These are phyloP conservation scores for Pyrgilauda ruficollis DNA, from an alignment of 2,113 vertebrate species.

Conservation along the genomic window DNA sequence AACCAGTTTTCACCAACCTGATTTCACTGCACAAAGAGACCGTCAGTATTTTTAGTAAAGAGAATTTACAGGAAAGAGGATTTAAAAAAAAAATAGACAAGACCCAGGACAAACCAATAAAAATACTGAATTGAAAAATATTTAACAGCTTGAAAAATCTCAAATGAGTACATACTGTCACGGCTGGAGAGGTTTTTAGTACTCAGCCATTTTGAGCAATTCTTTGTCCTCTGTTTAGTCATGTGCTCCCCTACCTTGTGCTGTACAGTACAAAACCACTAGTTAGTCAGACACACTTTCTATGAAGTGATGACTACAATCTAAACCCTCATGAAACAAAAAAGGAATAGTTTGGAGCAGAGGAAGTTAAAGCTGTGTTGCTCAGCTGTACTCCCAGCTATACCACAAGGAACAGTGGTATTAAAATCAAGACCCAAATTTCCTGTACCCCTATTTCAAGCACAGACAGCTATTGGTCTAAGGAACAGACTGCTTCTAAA, in stretches of 20 bases:
- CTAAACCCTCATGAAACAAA: background rate
- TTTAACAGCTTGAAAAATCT: slow-evolving; percentile 28
- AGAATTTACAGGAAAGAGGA: slow-evolving; percentile 15
- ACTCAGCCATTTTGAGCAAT: slow-evolving; percentile 42
- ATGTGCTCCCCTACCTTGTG: background rate
- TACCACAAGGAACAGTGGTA: background rate
- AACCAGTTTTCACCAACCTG: slow-evolving; percentile 50
- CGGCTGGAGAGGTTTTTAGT: slow-evolving; percentile 7
- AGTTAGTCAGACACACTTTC: background rate
- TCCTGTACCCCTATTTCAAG: background rate
- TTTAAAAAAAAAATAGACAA: background rate
- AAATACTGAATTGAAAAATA: slow-evolving; percentile 37
- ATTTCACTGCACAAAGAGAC: slow-evolving; percentile 29
- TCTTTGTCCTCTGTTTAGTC: slow-evolving; percentile 39
- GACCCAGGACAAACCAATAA: slow-evolving; percentile 30
- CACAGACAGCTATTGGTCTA: background rate
- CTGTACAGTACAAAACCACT: background rate
- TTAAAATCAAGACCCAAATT: background rate
- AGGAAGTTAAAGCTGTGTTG: background rate
- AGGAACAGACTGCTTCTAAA: background rate
- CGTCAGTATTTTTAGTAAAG: slow-evolving; percentile 45
- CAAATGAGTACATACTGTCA: background rate
- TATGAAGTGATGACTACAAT: background rate
- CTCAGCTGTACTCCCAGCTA: background rate
- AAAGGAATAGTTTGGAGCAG: background rate